These are phyloP conservation scores for Chionomys nivalis DNA, from an alignment of 2,113 vertebrate species.

Conservation along the genomic window DNA sequence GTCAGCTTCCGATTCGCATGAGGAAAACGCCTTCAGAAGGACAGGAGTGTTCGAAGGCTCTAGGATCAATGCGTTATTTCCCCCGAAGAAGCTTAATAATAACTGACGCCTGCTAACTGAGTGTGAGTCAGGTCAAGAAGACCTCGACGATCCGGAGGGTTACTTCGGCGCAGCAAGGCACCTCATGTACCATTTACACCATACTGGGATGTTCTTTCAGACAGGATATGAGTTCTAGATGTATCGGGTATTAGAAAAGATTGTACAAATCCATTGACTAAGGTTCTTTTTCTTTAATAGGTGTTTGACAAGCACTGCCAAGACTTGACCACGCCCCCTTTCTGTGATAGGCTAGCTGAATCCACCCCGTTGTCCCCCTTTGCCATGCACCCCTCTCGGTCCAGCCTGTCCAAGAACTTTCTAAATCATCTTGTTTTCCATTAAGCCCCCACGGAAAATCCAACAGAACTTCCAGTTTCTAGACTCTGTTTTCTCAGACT, in stretches of 20 bases:
- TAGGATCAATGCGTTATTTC: background rate
- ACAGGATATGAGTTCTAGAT: background rate
- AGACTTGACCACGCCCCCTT: background rate
- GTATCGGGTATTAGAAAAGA: background rate
- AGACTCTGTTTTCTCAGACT: background rate
- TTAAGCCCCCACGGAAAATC: background rate
- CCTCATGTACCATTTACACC: background rate
- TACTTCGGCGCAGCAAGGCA: background rate
- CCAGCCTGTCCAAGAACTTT: background rate
- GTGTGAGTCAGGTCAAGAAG: background rate
- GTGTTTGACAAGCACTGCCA: background rate
- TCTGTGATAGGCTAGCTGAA: background rate
- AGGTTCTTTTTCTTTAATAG: background rate
- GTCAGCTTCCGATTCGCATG: background rate
- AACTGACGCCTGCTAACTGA: background rate
- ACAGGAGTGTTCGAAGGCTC: background rate
- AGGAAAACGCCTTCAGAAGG: constrained; percentile 9
- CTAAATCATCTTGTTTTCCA: background rate
- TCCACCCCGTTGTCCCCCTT: background rate
- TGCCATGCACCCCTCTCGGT: background rate
- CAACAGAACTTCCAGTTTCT: background rate
- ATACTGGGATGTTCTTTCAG: background rate
- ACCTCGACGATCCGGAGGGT: background rate
- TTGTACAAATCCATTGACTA: background rate
- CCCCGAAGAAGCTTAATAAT: background rate